Evolutionary conservation across 1,140 invertebrate genomes (phyloP), one percentile per base, ranked within the genome.

Genomic region (Batillaria attramentaria): DNA sequence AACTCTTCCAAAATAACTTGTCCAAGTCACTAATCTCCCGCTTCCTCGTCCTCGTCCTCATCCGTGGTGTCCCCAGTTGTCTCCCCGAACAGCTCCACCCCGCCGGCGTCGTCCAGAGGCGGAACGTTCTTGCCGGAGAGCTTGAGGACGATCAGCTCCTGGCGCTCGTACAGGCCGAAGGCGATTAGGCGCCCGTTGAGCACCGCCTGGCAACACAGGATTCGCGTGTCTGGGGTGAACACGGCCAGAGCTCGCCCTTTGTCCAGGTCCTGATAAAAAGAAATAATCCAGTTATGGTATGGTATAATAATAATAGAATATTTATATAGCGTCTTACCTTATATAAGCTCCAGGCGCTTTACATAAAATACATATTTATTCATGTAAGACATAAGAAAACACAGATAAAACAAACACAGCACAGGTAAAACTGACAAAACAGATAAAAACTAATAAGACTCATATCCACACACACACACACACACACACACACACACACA

Each of bases 151-250:
- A 95, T 90, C 33, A 96, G 91, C 46, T 93, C 85, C 46, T 94
- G 16, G 35, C 84, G 84, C 28, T 92, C 91, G 72, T 89, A 89
- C 20, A 93, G 82, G 1, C 92, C 95, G 74, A 97, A 90, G 0
- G 95, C 93, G 1, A 97, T 92, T 60, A 93, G 92, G 33, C 93
- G 92, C 0, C 96, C 96, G 70, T 95, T 94, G 46, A 93, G 91
- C 10, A 94, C 92, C 28, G 96, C 92, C 86, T 96, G 94, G 87
- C 95, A 95, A 1, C 95, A 94, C 33, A 93, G 94, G 69, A 97
- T 94, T 41, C 93, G 92, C 77, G 93, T 91, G 81, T 94, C 93
- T 35, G 96, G 94, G 10, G 95, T 95, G 92, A 95, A 95, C 20
- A 95, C 94, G 37, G 95, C 94, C 83, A 96, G 91, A 41, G 95